Base-by-base conservation (phyloP, 2,113 vertebrate species). In the Hypocryptadius cinnamomeus region DNA sequence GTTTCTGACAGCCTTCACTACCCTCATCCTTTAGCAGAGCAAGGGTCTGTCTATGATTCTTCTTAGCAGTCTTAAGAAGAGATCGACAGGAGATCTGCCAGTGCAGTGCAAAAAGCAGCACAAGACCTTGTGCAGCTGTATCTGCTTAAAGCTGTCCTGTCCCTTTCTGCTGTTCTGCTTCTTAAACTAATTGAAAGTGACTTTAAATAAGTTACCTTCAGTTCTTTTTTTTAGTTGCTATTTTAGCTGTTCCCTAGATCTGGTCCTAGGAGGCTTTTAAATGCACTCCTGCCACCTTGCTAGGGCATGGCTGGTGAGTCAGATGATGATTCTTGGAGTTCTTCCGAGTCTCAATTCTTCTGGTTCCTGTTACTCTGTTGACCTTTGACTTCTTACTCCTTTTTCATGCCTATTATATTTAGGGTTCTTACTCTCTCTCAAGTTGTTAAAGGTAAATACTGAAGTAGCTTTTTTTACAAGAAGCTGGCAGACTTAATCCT, bases 101-200 rank as follows among this genome's bases (percentile, higher is more conserved):
- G 54, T 22, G 15, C 27, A 44, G 37, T 47, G 44, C 3, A 9
- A 54, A 91, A 89, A 88, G 47, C 5, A 0, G 56, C 27, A 14
- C 33, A 76, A 83, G 72, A 70, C 44, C 70, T 74, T 74, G 22
- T 54, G 69, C 77, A 89, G 39, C 59, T 85, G 2, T 65, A 23
- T 63, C 68, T 86, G 15, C 82, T 90, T 88, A 92, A 84, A 93
- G 79, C 63, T 88, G 21, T n/a, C 35, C 51, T 37, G 13, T 63
- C 56, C 60, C 5, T 90, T 91, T 91, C 80, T 85, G 79, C 59
- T 70, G 13, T 87, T 92, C 82, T 85, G 90, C 79, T 83, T 37
- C 85, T 94, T 94, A 83, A 82, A 77, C 68, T 88, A 80, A 83
- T 80, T 90, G 51, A 74, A 94, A 93, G 39, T 74, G 64, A 80